Conservation (phyloP, 2,113 vertebrate genomes). For the Indicator indicator region DNA sequence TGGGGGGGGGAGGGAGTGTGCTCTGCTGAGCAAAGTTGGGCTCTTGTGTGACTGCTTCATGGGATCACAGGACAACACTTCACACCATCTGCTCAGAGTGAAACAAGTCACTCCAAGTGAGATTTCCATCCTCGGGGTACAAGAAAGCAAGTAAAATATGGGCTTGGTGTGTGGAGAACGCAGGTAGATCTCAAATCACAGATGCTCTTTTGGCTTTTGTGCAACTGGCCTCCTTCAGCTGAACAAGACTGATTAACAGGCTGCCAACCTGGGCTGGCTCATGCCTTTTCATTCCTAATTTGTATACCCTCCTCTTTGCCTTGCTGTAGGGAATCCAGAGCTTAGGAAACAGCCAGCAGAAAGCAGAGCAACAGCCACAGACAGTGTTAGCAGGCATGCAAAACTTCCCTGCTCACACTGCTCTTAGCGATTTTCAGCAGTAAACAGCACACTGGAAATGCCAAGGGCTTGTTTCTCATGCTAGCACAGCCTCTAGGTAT, state of each 20-base stretch:
- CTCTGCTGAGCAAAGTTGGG: slow-evolving; percentile 31
- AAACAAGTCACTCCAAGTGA: slow-evolving; percentile 31
- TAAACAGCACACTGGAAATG: neutral
- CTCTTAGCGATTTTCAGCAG: neutral
- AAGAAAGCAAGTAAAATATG: slow-evolving; percentile 31
- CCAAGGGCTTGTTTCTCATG: neutral
- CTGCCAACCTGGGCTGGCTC: slow-evolving; percentile 15
- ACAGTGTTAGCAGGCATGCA: neutral
- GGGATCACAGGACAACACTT: slow-evolving; percentile 14
- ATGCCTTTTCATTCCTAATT: slow-evolving; percentile 54
- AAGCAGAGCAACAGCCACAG: neutral
- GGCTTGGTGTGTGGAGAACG: slow-evolving; percentile 49
- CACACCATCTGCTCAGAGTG: slow-evolving; percentile 22
- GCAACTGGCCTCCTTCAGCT: slow-evolving; percentile 38
- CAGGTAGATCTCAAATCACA: slow-evolving; percentile 21
- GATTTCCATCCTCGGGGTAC: slow-evolving; percentile 41
- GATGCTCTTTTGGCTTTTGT: slow-evolving; percentile 35
- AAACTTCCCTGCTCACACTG: neutral
- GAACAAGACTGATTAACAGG: slow-evolving; percentile 2
- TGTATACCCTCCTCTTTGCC: slow-evolving; percentile 11
- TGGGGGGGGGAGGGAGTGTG: neutral
- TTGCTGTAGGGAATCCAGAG: slow-evolving; percentile 24
- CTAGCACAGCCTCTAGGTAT: neutral
- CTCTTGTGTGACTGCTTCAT: neutral
- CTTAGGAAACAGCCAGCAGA: slow-evolving; percentile 1